phyloP scores from a whole-genome alignment of 2,113 vertebrate species.

The Datnioides undecimradiatus region DNA sequence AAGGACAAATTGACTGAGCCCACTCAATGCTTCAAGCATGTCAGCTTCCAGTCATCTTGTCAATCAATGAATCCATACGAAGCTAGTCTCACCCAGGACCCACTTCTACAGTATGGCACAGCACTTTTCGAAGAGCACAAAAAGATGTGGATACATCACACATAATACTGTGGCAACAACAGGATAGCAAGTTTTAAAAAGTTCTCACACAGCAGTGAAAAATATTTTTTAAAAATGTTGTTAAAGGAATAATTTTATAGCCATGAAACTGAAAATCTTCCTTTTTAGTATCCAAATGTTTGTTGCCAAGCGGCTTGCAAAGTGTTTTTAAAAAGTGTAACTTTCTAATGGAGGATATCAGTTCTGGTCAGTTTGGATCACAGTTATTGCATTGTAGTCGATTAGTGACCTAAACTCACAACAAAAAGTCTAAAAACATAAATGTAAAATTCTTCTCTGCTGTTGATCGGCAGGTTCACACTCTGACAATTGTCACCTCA shows the following conservation, averaged over 20 bases:
- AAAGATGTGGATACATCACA: constrained; percentile 36
- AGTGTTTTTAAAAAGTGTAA: background rate
- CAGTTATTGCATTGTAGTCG: background rate
- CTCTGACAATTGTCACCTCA: background rate
- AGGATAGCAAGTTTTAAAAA: constrained; percentile 29
- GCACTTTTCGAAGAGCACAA: constrained; percentile 72
- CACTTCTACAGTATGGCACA: constrained; percentile 69
- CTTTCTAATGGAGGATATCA: background rate
- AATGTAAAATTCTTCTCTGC: background rate
- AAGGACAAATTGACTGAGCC: constrained; percentile 78
- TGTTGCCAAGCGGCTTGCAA: background rate
- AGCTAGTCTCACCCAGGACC: constrained; percentile 41
- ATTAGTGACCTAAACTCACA: background rate
- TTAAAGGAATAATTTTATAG: background rate
- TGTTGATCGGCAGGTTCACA: background rate
- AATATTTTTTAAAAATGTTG: background rate
- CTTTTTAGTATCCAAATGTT: background rate
- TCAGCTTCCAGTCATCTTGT: constrained; percentile 78
- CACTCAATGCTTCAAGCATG: constrained; percentile 72
- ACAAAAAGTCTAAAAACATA: background rate
- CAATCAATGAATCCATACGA: constrained; percentile 81
- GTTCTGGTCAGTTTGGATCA: background rate
- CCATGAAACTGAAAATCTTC: background rate
- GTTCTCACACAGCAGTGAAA: background rate
- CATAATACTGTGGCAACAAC: constrained; percentile 8